A percentile compares a stretch with the other conserved stretches of the same genome.
phyloP scores from a whole-genome alignment of 2,888 invertebrate species.

The Dryococelus australis region DNA sequence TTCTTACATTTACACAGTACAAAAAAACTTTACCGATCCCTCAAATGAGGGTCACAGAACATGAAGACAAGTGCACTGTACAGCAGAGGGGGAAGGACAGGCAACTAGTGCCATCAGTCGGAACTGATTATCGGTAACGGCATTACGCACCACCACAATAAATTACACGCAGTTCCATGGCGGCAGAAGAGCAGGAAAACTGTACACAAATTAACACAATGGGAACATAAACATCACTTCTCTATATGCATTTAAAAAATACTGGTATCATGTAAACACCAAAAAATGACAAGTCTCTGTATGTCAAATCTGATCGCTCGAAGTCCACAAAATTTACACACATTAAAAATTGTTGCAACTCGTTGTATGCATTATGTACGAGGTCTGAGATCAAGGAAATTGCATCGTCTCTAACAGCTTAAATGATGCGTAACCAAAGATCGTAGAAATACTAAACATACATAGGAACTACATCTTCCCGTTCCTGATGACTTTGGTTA shows the following conservation, averaged over 20 bases:
- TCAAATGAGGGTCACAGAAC: constrained; percentile 44
- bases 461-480: constrained; percentile 52
- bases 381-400: constrained; percentile 59
- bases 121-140: constrained; percentile 18
- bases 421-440: constrained; percentile 37
- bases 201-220: constrained; percentile 27
- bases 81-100: constrained; percentile 37
- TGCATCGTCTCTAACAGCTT: constrained; percentile 52
- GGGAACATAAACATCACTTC: constrained; percentile 21
- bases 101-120: constrained; percentile 27
- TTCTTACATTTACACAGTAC: constrained; percentile 81
- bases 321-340: constrained; percentile 13
- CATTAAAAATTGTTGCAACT: constrained; percentile 49
- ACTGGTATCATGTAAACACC: constrained; percentile 34
- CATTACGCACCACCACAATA: constrained; percentile 41
- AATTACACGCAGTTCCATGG: constrained; percentile 38
- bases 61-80: constrained; percentile 46
- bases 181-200: constrained; percentile 11
- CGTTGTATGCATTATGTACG: constrained; percentile 56
- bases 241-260: constrained; percentile 30
- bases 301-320: background rate
- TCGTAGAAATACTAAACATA: constrained; percentile 40
- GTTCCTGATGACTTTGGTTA: constrained; percentile 47
- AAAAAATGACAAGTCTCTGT: constrained; percentile 49
- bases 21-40: constrained; percentile 63